Evolutionary conservation across 2,888 invertebrate genomes (phyloP).

Genomic region (Chrysolina haemoptera): DNA sequence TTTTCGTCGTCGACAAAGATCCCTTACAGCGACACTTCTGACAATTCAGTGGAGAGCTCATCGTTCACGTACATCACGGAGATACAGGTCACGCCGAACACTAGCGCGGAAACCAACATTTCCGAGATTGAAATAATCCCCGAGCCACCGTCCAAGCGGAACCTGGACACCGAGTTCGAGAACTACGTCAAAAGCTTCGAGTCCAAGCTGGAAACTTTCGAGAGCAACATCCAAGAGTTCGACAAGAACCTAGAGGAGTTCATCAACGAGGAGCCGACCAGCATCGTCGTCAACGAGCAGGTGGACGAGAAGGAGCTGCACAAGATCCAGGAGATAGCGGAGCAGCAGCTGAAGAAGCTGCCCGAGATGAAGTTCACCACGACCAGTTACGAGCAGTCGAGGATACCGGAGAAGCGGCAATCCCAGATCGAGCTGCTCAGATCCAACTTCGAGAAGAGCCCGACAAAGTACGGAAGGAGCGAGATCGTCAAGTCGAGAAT

Average conservation of each 20-base stretch:
- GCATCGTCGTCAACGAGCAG: conserved; percentile 53
- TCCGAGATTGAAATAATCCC: conserved; percentile 66
- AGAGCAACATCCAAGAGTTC: conserved; percentile 61
- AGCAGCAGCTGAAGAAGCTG: conserved; percentile 67
- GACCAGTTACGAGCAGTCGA: conserved; percentile 76
- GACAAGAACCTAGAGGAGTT: conserved; percentile 58
- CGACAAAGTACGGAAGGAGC: conserved; percentile 59
- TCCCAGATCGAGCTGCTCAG: conserved; percentile 73
- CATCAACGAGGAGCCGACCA: conserved; percentile 51
- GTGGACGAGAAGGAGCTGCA: conserved; percentile 63
- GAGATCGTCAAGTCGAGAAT: conserved; percentile 64
- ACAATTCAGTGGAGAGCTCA: conserved; percentile 53
- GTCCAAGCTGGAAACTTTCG: conserved; percentile 58
- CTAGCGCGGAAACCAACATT: conserved; percentile 57
- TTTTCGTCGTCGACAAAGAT: conserved; percentile 34
- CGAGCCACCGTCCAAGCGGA: conserved; percentile 66
- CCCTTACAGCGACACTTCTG: background rate
- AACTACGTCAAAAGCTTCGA: conserved; percentile 66
- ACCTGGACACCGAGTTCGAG: conserved; percentile 67
- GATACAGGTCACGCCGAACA: conserved; percentile 78
- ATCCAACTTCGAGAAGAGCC: conserved; percentile 70
- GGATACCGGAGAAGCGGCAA: conserved; percentile 74
- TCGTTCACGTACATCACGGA: conserved; percentile 80
- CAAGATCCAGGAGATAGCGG: conserved; percentile 67
- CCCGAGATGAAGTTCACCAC: conserved; percentile 77